phyloP scores from a whole-genome alignment of 2,797 vertebrate genomes.

The Orientallactaga sibirica region DNA sequence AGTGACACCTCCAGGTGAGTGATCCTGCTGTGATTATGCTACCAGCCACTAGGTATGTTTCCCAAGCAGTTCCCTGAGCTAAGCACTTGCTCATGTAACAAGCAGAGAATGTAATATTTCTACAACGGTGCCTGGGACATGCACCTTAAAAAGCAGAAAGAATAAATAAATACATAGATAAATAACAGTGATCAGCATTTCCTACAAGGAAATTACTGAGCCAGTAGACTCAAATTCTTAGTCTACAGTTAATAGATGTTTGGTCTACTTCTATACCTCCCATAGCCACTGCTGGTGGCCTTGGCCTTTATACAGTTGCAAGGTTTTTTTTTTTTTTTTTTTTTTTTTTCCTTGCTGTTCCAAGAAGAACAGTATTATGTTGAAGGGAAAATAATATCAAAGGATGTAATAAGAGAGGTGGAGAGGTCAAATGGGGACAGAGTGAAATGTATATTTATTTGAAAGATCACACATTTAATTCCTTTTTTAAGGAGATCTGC shows the following conservation, averaged over 20 bases:
- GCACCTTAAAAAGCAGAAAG: neutral
- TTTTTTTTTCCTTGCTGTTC: slow-evolving; percentile 42
- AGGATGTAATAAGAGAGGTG: slow-evolving; percentile 39
- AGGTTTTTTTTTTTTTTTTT: neutral
- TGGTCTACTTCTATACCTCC: slow-evolving; percentile 9
- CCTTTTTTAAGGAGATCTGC: slow-evolving; percentile 24
- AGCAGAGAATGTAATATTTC: slow-evolving; percentile 3
- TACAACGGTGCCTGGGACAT: slow-evolving; percentile 12
- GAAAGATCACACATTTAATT: slow-evolving; percentile 53
- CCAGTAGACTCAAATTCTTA: slow-evolving; percentile 28
- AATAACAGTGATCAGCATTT: neutral
- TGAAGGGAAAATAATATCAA: neutral
- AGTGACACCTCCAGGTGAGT: neutral
- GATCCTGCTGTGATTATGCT: neutral
- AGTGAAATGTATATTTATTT: slow-evolving; percentile 51
- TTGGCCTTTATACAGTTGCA: slow-evolving; percentile 33
- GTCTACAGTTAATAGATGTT: neutral
- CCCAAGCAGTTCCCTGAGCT: neutral
- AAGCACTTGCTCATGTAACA: neutral
- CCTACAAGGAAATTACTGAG: neutral
- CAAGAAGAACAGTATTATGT: slow-evolving; percentile 37
- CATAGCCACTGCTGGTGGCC: neutral
- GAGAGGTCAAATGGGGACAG: neutral
- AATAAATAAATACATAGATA: slow-evolving; percentile 34
- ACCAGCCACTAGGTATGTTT: neutral